Base-by-base conservation (phyloP, 2,797 vertebrate species). In the Limnodromus scolopaceus region DNA sequence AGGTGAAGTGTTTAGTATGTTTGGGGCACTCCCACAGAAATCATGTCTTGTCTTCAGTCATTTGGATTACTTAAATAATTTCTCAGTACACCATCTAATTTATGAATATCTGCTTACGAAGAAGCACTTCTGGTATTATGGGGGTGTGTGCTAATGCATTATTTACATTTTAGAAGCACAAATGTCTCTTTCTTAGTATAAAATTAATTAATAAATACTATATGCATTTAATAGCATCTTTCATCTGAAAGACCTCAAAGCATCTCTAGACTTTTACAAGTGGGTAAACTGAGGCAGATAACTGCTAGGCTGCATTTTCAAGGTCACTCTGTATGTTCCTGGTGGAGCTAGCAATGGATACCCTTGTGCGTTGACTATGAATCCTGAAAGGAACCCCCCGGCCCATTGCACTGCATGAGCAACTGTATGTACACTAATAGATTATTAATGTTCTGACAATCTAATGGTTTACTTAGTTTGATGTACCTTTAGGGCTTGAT, bases 201-300 rank as follows among this genome's bases (percentile, higher is more conserved):
- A 34, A 46, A 91, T 64, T 60, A 63, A 81, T 91, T 88, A 91
- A 91, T 85, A 88, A 89, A 72, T 88, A 76, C 32, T 48, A 78
- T 0, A 0, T 65, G 38, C 54, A 58, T 90, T 88, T 84, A 88
- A 69, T 69, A 81, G 8, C 0, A 1, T 24, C 66, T 96, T 91
- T 95, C 19, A 88, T 92, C 54, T 51, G 49, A 92, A 92, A 88
- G 72, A 84, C 39, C 89, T 94, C 69, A 93, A 84, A 95, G 41
- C 49, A 65, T 61, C 32, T 83, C 28, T 36, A 87, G 79, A 71
- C 39, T 88, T 93, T 55, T 81, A 45, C 20, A 55, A 71, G 36
- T n/a, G 74, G 70, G 54, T 51, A 95, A 95, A 93, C 76, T 84
- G 93, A 88, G 89, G 89, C 87, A 72, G 49, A 81, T 63, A 43